Conservation (phyloP, 1,140 invertebrate species). For the Paramacrobiotus metropolitanus region DNA sequence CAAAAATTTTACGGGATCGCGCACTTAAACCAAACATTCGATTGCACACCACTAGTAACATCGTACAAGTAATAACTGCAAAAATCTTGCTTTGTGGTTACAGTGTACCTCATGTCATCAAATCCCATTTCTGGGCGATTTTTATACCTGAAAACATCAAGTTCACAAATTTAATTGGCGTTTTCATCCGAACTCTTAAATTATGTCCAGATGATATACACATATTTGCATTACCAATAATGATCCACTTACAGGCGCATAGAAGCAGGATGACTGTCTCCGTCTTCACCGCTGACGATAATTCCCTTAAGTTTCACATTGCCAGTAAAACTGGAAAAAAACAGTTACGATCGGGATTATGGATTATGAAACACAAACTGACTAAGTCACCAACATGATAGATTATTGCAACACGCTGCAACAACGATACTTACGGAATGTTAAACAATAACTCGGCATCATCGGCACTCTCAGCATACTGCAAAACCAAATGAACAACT, state of each 20-base stretch:
- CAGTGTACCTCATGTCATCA: no score
- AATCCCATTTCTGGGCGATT: constrained; percentile 79
- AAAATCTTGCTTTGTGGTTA: no score
- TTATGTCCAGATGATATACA: no score
- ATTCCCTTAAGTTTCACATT: constrained; percentile 83
- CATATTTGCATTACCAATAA: constrained; percentile 1
- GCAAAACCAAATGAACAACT: no score
- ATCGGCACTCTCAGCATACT: constrained; percentile 81
- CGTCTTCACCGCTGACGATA: constrained; percentile 61
- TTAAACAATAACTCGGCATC: constrained; percentile 84
- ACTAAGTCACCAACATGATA: constrained; percentile 8
- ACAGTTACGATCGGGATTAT: no score
- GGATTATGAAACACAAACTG: constrained; percentile 10
- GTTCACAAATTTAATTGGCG: neutral
- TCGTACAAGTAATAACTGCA: no score
- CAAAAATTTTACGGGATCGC: no score
- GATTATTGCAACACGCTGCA: no score
- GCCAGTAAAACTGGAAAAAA: constrained; percentile 47
- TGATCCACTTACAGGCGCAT: constrained; percentile 53
- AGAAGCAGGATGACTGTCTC: constrained; percentile 50
- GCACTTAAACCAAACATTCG: no score
- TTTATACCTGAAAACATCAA: constrained; percentile 41
- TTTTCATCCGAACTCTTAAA: neutral
- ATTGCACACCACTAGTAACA: no score
- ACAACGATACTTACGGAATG: constrained; percentile 43